Conservation (phyloP, 2,797 vertebrate species). For the Hirundo rustica region DNA sequence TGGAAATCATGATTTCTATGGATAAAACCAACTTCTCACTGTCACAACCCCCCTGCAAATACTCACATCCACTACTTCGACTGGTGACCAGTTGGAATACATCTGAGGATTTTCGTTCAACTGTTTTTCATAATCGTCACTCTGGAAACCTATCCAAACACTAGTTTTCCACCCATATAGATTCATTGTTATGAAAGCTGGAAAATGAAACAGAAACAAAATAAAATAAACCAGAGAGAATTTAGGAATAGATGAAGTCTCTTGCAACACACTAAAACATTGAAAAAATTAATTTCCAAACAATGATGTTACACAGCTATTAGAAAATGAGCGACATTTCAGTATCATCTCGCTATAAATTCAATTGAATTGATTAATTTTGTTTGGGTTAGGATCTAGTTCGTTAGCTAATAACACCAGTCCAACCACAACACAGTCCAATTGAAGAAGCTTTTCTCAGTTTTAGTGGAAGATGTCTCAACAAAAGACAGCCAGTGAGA, state of each 20-base stretch:
- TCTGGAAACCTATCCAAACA: conserved; percentile 89
- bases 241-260: not conserved
- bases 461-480: not conserved
- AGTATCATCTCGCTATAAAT: conserved; percentile 11
- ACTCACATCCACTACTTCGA: conserved; percentile 75
- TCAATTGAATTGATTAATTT: not conserved
- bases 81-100: conserved; percentile 91
- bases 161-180: conserved; percentile 83
- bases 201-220: conserved; percentile 55
- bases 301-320: not conserved
- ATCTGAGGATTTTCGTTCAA: conserved; percentile 76
- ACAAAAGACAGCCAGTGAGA: not conserved
- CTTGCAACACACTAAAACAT: conserved; percentile 4
- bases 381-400: not conserved
- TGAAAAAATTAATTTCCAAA: conserved; percentile 11
- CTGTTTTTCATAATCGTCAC: conserved; percentile 82
- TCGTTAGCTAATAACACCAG: not conserved
- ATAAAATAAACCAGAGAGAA: not conserved
- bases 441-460: not conserved
- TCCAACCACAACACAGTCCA: not conserved
- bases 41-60: not conserved
- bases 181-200: conserved; percentile 93
- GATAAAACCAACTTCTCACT: not conserved
- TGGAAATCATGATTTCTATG: not conserved
- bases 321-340: not conserved